Percentiles rank a stretch among this genome's conserved stretches.
Evolutionary conservation across 2,113 vertebrate species (phyloP).

Genomic region (Vanacampus margaritifer): DNA sequence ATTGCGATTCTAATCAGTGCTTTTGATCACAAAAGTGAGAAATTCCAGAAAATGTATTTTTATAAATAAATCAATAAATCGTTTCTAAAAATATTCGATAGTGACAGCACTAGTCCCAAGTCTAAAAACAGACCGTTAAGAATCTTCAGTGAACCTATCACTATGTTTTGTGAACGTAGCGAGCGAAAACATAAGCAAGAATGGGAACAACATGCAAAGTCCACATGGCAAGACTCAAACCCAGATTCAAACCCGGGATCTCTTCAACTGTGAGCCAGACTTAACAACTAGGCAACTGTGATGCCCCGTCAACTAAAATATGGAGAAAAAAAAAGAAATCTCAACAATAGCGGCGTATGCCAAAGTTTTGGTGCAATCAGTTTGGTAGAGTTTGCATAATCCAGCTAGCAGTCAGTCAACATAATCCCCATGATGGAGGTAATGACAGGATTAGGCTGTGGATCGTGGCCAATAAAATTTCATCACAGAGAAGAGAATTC

Average conservation of each 20-base stretch:
- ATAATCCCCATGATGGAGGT: neutral
- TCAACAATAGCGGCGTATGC: neutral
- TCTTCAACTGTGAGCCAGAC: neutral
- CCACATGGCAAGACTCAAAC: neutral
- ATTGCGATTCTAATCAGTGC: no score
- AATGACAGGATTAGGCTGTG: neutral
- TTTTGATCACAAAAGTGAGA: no score
- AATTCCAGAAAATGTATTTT: no score
- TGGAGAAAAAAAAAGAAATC: neutral
- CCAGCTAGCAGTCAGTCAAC: neutral
- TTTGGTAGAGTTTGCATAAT: neutral
- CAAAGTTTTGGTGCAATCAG: neutral
- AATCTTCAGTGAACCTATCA: no score
- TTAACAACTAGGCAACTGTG: neutral
- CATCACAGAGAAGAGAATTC: neutral
- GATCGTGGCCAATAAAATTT: neutral
- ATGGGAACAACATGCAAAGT: no score
- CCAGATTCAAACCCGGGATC: no score
- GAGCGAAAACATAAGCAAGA: no score
- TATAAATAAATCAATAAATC: no score
- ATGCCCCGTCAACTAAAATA: neutral
- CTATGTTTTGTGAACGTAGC: no score
- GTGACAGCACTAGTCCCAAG: no score
- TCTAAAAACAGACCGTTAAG: no score
- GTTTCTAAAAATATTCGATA: no score